Evolutionary conservation across 2,797 vertebrate genomes (phyloP), one percentile per base, ranked within the genome.

Genomic region (Arremon brunneinucha): DNA sequence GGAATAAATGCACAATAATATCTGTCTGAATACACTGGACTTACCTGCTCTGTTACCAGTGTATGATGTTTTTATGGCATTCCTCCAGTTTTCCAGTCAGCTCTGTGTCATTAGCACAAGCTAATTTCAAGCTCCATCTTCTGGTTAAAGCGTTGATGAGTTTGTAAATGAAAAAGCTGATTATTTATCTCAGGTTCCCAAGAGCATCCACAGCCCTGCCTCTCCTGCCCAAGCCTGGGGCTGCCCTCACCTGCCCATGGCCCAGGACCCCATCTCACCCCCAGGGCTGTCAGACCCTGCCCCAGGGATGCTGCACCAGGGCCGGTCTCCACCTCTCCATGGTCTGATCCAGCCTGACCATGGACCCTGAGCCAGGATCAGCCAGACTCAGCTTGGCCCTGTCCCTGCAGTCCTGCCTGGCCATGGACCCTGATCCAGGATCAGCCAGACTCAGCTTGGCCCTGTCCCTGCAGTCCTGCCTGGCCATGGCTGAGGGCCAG

Each of bases 81-180:
- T 80, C 32, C 8, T 72, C 52, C 4, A 0, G 20, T 12, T 70
- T 63, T 62, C 34, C 27, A 43, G 57, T 39, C 50, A 62, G 56
- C 28, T 78, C 46, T 0, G 1, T 43, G 39, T 68, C 70, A 14
- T 52, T 69, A 67, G 44, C 37, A 75, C 49, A 82, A 83, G 56
- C 70, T 77, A 95, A 88, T 86, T 89, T 75, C 69, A 68, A 46
- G 69, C 69, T 90, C 69, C 77, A 88, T 78, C 72, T 91, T 75
- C 90, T 34, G 72, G 53, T 50, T 90, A 32, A 85, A 74, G 14
- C n/a, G 18, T 50, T 64, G 56, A 74, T 81, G 52, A 70, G 20
- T 62, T 68, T 75, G 57, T 52, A 56, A 77, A 59, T 4, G 17
- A 78, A 70, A 83, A 35, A 14, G 9, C 1, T 20, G 10, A 6